Evolutionary conservation across 2,888 invertebrate genomes (phyloP).

Genomic region (Bugulina stolonifera): DNA sequence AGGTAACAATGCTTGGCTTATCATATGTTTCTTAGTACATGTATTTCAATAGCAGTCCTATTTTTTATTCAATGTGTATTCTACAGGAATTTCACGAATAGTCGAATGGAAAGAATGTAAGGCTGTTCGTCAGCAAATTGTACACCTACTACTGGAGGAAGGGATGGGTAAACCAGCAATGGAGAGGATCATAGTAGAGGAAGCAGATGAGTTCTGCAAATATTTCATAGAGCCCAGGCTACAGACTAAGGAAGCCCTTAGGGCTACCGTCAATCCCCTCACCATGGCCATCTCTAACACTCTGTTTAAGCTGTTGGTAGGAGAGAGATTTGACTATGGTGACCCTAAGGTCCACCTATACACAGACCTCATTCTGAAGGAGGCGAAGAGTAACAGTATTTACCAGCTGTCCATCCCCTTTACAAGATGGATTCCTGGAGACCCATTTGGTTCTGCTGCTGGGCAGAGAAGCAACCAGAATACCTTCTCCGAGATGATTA

Average conservation of each 20-base stretch:
- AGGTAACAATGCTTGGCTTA: too few relatives aligned
- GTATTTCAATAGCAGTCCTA: too few relatives aligned
- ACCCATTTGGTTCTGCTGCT: neutral
- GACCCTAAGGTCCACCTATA: neutral
- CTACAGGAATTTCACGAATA: neutral
- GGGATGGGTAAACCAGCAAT: neutral
- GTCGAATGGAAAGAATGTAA: neutral
- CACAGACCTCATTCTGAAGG: neutral
- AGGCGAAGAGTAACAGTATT: neutral
- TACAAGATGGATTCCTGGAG: neutral
- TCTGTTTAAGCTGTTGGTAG: neutral
- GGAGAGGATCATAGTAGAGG: neutral
- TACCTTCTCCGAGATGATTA: neutral
- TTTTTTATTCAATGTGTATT: too few relatives aligned
- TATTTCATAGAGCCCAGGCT: neutral
- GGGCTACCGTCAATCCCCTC: neutral
- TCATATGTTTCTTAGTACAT: too few relatives aligned
- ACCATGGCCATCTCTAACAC: neutral
- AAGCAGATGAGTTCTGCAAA: neutral
- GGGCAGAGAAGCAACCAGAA: neutral
- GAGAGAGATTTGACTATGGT: neutral
- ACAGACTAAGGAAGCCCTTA: neutral
- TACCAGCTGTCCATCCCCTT: neutral
- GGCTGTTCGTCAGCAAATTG: neutral
- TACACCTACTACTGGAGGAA: neutral